Percentiles rank a stretch among this genome's conserved stretches.
Conservation (phyloP, 2,888 invertebrate species). For the Heliconius ethilla region DNA sequence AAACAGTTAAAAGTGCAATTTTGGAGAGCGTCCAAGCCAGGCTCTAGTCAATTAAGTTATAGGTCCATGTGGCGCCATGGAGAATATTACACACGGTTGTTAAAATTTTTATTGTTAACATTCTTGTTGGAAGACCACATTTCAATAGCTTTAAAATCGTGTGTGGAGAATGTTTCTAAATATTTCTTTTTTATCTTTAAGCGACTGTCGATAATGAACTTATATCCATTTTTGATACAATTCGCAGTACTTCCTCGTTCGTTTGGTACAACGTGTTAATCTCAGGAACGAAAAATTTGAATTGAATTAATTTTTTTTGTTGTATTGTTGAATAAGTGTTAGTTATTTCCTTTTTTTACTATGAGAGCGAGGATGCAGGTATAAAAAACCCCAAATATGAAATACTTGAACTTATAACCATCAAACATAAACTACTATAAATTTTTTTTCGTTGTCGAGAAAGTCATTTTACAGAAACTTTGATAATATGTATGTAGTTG, state of each 20-base stretch:
- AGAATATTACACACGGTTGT: neutral
- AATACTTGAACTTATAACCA: neutral
- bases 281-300: too few relatives aligned
- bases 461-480: neutral
- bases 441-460: neutral
- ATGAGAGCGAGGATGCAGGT: too few relatives aligned
- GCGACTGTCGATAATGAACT: neutral
- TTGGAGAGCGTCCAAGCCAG: neutral
- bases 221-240: neutral
- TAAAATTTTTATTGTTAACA: conserved; percentile 5
- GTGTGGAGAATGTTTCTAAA: neutral
- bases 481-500: conserved; percentile 1
- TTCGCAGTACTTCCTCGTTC: too few relatives aligned
- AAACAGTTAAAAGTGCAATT: neutral
- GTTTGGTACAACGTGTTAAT: too few relatives aligned
- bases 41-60: conserved; percentile 14
- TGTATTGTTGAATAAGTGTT: too few relatives aligned
- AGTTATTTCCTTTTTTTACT: too few relatives aligned
- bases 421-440: neutral
- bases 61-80: conserved; percentile 6
- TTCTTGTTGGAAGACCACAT: neutral
- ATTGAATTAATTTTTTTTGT: too few relatives aligned
- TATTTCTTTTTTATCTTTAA: neutral
- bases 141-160: conserved; percentile 9
- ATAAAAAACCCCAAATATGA: neutral